Evolutionary conservation across 2,113 vertebrate species (phyloP).

Genomic region (Psilopsiagon aymara): DNA sequence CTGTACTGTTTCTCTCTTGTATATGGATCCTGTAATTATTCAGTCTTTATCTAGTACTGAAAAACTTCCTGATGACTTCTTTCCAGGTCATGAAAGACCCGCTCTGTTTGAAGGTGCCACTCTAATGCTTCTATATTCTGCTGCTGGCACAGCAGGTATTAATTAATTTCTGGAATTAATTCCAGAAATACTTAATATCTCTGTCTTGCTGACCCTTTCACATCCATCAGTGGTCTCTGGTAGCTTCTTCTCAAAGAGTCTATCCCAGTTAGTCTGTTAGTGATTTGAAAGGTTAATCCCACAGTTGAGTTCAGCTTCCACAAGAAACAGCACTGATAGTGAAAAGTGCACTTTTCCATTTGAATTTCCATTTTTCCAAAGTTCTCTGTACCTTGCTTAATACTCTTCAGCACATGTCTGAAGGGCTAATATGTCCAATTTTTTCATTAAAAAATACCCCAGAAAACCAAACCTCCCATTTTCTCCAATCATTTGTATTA

Average conservation of each 20-base stretch:
- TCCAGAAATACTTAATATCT: not conserved
- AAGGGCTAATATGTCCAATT: not conserved
- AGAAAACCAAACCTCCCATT: not conserved
- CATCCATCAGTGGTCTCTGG: not conserved
- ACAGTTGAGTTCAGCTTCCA: not conserved
- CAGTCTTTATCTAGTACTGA: too few relatives aligned
- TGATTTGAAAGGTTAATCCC: not conserved
- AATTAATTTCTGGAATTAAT: too few relatives aligned
- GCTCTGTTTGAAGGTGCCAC: too few relatives aligned
- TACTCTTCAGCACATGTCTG: not conserved
- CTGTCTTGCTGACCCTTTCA: not conserved
- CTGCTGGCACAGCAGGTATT: not conserved
- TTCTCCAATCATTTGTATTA: not conserved
- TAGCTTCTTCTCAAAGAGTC: not conserved
- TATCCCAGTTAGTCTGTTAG: not conserved
- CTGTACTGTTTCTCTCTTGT: too few relatives aligned
- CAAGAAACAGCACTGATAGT: not conserved
- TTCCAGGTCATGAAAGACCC: too few relatives aligned
- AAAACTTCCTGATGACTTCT: too few relatives aligned
- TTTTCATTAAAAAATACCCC: not conserved
- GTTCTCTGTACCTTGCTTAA: not conserved
- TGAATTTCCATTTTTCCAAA: not conserved
- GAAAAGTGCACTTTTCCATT: not conserved
- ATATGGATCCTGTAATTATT: too few relatives aligned
- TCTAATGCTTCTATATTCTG: not conserved